Evolutionary conservation across 1,140 invertebrate genomes (phyloP).

Genomic region (Panagrolaimus sp.): DNA sequence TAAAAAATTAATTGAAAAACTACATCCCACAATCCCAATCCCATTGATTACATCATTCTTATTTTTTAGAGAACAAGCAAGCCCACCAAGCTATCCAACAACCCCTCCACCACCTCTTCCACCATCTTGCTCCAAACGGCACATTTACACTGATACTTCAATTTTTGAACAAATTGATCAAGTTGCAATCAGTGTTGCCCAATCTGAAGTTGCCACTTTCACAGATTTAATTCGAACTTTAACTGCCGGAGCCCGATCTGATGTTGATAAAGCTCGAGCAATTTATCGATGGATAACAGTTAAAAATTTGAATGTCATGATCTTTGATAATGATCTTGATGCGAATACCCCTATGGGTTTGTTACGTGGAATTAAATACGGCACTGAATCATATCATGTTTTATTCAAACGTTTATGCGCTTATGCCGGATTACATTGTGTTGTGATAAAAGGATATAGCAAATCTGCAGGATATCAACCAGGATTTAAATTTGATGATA

Average conservation of each 20-base stretch:
- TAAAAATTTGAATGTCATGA: constrained; percentile 93
- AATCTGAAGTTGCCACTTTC: constrained; percentile 52
- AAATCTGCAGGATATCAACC: constrained; percentile 86
- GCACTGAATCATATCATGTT: constrained; percentile 97
- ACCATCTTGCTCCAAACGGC: constrained; percentile 82
- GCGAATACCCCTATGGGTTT: constrained; percentile 92
- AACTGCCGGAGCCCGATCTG: constrained; percentile 47
- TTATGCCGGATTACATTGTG: constrained; percentile 94
- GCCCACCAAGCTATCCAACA: constrained; percentile 70
- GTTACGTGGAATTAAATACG: constrained; percentile 91
- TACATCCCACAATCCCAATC: too few relatives aligned
- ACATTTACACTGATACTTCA: constrained; percentile 84
- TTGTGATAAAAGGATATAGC: constrained; percentile 96
- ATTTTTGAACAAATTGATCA: constrained; percentile 91
- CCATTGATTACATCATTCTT: too few relatives aligned
- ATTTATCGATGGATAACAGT: constrained; percentile 99
- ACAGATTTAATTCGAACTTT: constrained; percentile 57
- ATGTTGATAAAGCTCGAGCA: constrained; percentile 64
- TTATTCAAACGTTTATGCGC: constrained; percentile 82
- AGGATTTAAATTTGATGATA: constrained; percentile 77
- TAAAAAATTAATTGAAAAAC: too few relatives aligned
- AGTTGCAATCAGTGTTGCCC: constrained; percentile 81
- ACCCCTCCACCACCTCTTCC: constrained; percentile 81
- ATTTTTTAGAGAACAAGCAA: constrained; percentile 24
- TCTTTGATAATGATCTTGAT: constrained; percentile 87